Evolutionary conservation across 2,113 vertebrate genomes (phyloP).

Genomic region (Marmota flaviventris): DNA sequence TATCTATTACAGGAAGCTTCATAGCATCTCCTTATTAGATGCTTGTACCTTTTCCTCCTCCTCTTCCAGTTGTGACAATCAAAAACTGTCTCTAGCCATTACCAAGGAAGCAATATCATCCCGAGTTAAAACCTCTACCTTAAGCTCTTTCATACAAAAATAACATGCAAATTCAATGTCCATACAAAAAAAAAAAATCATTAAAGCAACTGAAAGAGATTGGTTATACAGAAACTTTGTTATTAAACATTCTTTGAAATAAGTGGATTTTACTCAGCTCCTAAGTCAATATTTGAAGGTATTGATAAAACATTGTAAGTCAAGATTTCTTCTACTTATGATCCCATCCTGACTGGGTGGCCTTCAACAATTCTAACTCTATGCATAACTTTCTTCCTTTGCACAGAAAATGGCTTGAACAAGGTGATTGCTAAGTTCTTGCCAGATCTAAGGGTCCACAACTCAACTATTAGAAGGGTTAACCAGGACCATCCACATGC

Average conservation of each 20-base stretch:
- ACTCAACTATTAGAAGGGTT: background rate
- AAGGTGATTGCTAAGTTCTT: background rate
- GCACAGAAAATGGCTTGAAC: background rate
- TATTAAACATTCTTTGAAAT: conserved; percentile 2
- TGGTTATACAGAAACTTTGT: background rate
- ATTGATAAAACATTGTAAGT: background rate
- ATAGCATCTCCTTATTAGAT: background rate
- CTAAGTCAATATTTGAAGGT: background rate
- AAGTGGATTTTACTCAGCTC: background rate
- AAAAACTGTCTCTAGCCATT: background rate
- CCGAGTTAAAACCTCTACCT: background rate
- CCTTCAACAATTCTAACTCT: background rate
- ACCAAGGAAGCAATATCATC: background rate
- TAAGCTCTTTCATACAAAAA: background rate
- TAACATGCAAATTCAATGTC: background rate
- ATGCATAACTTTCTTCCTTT: background rate
- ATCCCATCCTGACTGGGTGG: background rate
- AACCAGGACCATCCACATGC: background rate
- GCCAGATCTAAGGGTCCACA: background rate
- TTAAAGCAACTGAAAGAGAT: background rate
- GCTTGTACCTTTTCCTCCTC: background rate
- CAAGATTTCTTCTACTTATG: background rate
- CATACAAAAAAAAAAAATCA: background rate
- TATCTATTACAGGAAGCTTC: background rate
- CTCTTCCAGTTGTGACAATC: background rate